A percentile compares a stretch with the other conserved stretches of the same genome.
Conservation (phyloP, 2,797 vertebrate genomes). For the Rhinogobio ventralis region DNA sequence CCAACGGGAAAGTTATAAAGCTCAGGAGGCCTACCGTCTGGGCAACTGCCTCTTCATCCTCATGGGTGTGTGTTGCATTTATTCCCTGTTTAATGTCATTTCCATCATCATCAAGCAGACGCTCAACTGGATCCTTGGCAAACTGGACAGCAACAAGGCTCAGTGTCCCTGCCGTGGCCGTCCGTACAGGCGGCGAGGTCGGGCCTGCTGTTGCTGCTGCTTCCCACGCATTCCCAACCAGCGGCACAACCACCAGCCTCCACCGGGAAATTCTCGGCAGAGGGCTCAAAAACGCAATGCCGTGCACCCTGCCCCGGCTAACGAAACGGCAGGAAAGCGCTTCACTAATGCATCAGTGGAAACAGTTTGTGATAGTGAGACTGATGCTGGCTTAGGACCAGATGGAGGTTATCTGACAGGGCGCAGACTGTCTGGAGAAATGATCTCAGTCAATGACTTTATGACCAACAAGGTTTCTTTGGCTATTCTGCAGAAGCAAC, state of each 20-base stretch:
- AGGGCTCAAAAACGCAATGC: constrained; percentile 75
- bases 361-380: constrained; percentile 81
- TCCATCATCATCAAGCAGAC: constrained; percentile 86
- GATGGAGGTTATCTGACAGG: constrained; percentile 70
- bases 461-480: constrained; percentile 83
- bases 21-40: constrained; percentile 78
- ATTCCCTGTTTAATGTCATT: constrained; percentile 85
- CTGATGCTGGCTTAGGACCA: constrained; percentile 68
- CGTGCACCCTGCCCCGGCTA: constrained; percentile 73
- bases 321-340: constrained; percentile 61
- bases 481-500: constrained; percentile 82
- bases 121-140: constrained; percentile 82
- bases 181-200: constrained; percentile 60
- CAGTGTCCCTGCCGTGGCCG: constrained; percentile 64
- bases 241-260: constrained; percentile 60
- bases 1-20: constrained; percentile 76
- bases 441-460: constrained; percentile 84
- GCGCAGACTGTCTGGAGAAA: constrained; percentile 79
- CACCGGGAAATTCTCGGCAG: constrained; percentile 61
- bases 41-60: constrained; percentile 84
- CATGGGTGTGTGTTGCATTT: constrained; percentile 84
- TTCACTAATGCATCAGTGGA: constrained; percentile 78
- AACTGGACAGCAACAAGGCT: constrained; percentile 69
- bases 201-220: constrained; percentile 66
- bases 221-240: constrained; percentile 71